Percentiles rank a stretch among this genome's conserved stretches.
These are phyloP conservation scores for Ceratitis capitata DNA, from an alignment of 1,140 invertebrate species.

Conservation along the genomic window DNA sequence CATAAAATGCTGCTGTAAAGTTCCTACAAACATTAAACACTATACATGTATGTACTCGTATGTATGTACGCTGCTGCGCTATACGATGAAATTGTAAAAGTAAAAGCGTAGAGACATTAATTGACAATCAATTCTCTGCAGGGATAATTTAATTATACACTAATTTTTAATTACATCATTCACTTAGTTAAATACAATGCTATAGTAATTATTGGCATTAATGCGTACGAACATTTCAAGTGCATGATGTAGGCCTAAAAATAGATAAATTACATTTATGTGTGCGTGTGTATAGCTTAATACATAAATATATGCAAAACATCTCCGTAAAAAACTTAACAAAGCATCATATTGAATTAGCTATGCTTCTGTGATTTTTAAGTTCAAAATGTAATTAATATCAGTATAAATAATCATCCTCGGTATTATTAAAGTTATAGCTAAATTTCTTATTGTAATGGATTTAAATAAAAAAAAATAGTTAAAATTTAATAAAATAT, in stretches of 20 bases:
- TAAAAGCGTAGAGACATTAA: background rate
- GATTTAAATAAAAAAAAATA: background rate
- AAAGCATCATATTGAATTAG: too few relatives aligned
- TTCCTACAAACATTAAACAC: background rate
- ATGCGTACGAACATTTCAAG: too few relatives aligned
- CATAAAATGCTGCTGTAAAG: background rate
- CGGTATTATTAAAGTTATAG: too few relatives aligned
- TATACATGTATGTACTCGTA: background rate
- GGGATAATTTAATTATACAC: background rate
- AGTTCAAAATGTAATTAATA: background rate
- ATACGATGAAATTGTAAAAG: background rate
- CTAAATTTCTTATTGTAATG: too few relatives aligned
- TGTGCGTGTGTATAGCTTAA: too few relatives aligned
- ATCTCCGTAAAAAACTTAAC: too few relatives aligned
- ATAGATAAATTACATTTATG: too few relatives aligned
- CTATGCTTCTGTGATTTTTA: background rate
- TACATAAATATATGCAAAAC: too few relatives aligned
- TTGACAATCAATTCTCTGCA: background rate
- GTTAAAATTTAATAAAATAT: background rate
- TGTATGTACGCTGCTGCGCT: background rate
- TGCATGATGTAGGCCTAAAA: too few relatives aligned
- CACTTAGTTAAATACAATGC: too few relatives aligned
- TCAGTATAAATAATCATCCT: background rate
- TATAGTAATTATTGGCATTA: too few relatives aligned
- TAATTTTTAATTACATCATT: background rate